phyloP scores from a whole-genome alignment of 2,888 invertebrate species.

The Drosophila monieri region DNA sequence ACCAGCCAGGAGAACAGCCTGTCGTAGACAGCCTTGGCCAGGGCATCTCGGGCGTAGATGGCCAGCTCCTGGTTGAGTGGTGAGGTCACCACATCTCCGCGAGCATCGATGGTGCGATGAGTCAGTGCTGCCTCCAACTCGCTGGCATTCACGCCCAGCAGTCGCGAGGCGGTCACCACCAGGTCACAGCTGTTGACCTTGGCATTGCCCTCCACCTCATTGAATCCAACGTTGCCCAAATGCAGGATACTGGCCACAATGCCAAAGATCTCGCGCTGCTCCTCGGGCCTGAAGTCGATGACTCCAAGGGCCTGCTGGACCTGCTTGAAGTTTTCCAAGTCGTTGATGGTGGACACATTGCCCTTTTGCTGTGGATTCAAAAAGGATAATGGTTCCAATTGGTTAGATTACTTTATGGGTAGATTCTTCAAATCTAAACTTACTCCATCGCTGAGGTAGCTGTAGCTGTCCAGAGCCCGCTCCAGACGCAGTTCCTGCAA shows the following conservation, averaged over 20 bases:
- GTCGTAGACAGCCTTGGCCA: slow-evolving; percentile 96
- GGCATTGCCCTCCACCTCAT: slow-evolving; percentile 89
- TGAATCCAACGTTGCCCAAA: slow-evolving; percentile 93
- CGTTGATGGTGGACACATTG: slow-evolving; percentile 85
- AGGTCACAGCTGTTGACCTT: slow-evolving; percentile 88
- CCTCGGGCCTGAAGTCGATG: slow-evolving; percentile 89
- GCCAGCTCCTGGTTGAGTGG: slow-evolving; percentile 92
- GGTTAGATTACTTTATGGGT: neutral
- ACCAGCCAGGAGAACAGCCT: slow-evolving; percentile 96
- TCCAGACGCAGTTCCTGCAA: slow-evolving; percentile 88
- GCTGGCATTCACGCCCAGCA: slow-evolving; percentile 89
- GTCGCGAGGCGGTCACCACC: slow-evolving; percentile 88
- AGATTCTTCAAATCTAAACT: slow-evolving; percentile 68
- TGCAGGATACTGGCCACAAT: slow-evolving; percentile 94
- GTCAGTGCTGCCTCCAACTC: slow-evolving; percentile 90
- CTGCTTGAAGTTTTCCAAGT: slow-evolving; percentile 88
- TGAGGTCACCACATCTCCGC: slow-evolving; percentile 92
- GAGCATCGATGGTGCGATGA: slow-evolving; percentile 93
- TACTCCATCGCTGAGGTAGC: slow-evolving; percentile 91
- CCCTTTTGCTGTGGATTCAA: slow-evolving; percentile 84
- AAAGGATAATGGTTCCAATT: neutral
- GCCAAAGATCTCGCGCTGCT: slow-evolving; percentile 90
- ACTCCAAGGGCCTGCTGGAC: slow-evolving; percentile 90
- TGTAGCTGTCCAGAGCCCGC: slow-evolving; percentile 89
- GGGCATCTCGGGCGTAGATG: slow-evolving; percentile 93